Conservation (phyloP, 2,888 invertebrate species). For the Hirtodrosophila histrioides region DNA sequence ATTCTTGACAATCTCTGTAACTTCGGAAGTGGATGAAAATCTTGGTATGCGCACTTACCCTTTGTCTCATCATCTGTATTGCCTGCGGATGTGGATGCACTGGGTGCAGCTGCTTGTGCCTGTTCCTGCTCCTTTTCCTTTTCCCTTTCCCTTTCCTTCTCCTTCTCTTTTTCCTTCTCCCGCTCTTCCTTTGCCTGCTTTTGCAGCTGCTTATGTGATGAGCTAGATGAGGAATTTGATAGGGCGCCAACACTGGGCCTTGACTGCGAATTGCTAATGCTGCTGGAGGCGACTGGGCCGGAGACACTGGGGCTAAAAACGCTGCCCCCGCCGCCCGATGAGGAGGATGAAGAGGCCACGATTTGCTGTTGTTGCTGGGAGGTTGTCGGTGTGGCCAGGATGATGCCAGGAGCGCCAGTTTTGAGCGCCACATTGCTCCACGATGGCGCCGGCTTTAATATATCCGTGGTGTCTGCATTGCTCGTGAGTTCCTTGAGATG, state of each 20-base stretch:
- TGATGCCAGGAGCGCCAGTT: slow-evolving; percentile 84
- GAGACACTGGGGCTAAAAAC: slow-evolving; percentile 68
- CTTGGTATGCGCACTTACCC: slow-evolving; percentile 82
- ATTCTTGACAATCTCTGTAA: too few species aligned
- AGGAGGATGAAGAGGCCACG: slow-evolving; percentile 74
- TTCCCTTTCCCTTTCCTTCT: slow-evolving; percentile 32
- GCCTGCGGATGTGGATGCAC: slow-evolving; percentile 54
- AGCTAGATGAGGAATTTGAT: slow-evolving; percentile 80
- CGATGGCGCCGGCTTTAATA: slow-evolving; percentile 86
- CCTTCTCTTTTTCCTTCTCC: slow-evolving; percentile 32
- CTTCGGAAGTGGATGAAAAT: too few species aligned
- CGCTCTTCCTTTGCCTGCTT: slow-evolving; percentile 41
- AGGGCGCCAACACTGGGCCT: slow-evolving; percentile 81
- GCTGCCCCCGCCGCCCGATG: slow-evolving; percentile 76
- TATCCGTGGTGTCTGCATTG: slow-evolving; percentile 81
- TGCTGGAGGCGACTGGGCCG: slow-evolving; percentile 36
- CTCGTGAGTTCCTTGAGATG: slow-evolving; percentile 81
- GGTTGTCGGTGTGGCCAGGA: slow-evolving; percentile 80
- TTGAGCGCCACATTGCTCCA: slow-evolving; percentile 85
- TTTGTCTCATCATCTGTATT: slow-evolving; percentile 86
- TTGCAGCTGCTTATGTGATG: slow-evolving; percentile 75
- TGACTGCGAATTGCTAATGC: slow-evolving; percentile 64
- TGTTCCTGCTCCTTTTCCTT: slow-evolving; percentile 30
- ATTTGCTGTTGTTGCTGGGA: slow-evolving; percentile 74
- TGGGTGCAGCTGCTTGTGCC: slow-evolving; percentile 39